phyloP scores from a whole-genome alignment of 2,113 vertebrate genomes.

The Aleadryas rufinucha region DNA sequence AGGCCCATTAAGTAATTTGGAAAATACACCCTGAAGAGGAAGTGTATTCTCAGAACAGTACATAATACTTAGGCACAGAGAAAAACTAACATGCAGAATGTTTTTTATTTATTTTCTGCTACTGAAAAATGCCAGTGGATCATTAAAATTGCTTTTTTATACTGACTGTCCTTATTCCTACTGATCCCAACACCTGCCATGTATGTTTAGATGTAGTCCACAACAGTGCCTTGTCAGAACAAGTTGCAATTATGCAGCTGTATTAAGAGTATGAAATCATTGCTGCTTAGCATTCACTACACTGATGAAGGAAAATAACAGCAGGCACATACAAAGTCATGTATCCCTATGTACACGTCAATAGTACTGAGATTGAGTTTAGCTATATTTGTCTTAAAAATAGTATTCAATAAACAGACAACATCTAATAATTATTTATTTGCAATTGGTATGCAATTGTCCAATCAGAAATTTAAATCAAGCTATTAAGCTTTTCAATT shows the following conservation, averaged over 20 bases:
- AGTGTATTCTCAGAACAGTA: not conserved
- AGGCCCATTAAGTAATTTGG: not conserved
- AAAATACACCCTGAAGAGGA: not conserved
- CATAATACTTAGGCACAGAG: not conserved
- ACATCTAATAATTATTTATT: not conserved
- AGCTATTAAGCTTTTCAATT: not conserved
- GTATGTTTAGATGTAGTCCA: not conserved
- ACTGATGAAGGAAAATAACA: not conserved
- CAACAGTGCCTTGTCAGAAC: not conserved
- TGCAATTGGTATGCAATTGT: not conserved
- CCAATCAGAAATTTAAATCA: not conserved
- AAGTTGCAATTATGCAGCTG: not conserved
- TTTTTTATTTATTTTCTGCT: not conserved
- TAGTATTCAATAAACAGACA: not conserved
- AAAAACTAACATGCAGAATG: not conserved
- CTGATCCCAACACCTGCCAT: not conserved
- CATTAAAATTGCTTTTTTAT: not conserved
- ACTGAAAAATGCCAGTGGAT: not conserved
- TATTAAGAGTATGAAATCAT: not conserved
- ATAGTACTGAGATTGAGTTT: not conserved
- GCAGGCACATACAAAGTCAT: not conserved
- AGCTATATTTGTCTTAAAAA: not conserved
- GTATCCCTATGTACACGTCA: not conserved
- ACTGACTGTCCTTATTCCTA: not conserved
- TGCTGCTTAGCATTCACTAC: not conserved